Evolutionary conservation across 2,797 vertebrate species (phyloP).

Genomic region (Parauchenoglanis punctatus): DNA sequence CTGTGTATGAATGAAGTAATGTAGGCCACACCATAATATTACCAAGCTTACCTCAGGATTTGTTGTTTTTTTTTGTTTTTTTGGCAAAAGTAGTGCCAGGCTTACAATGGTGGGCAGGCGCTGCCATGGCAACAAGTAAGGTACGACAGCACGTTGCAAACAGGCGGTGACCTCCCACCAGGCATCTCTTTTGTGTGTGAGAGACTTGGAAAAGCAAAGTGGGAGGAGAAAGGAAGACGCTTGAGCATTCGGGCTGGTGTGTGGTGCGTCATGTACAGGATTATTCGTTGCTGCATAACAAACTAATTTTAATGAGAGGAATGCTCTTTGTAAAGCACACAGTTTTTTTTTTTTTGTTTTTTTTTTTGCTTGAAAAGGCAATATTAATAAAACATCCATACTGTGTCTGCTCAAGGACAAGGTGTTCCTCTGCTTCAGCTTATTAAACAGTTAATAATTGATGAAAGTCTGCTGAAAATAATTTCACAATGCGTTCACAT

Average conservation of each 20-base stretch:
- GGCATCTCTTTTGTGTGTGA: constrained; percentile 23
- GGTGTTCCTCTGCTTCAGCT: neutral
- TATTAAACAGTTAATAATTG: neutral
- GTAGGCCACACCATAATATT: constrained; percentile 32
- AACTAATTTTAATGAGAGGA: constrained; percentile 28
- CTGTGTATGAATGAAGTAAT: constrained; percentile 29
- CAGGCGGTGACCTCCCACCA: constrained; percentile 43
- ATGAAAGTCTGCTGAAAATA: constrained; percentile 1
- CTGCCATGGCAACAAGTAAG: constrained; percentile 67
- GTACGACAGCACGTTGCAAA: constrained; percentile 51
- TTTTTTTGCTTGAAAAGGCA: neutral
- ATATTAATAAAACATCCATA: neutral
- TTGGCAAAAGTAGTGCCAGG: constrained; percentile 31
- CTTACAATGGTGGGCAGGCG: constrained; percentile 50
- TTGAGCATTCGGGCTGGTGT: constrained; percentile 10
- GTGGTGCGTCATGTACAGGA: neutral
- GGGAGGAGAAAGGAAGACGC: neutral
- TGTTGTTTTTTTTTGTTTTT: constrained; percentile 31
- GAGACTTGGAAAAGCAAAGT: neutral
- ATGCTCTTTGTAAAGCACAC: neutral
- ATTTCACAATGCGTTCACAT: neutral
- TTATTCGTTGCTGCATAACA: constrained; percentile 20
- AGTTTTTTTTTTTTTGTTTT: too few species aligned
- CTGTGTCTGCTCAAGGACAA: neutral
- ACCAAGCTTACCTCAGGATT: constrained; percentile 42